phyloP scores from a whole-genome alignment of 64 coral and sea anemone genomes.

The Dendrophyllia cribrosa region DNA sequence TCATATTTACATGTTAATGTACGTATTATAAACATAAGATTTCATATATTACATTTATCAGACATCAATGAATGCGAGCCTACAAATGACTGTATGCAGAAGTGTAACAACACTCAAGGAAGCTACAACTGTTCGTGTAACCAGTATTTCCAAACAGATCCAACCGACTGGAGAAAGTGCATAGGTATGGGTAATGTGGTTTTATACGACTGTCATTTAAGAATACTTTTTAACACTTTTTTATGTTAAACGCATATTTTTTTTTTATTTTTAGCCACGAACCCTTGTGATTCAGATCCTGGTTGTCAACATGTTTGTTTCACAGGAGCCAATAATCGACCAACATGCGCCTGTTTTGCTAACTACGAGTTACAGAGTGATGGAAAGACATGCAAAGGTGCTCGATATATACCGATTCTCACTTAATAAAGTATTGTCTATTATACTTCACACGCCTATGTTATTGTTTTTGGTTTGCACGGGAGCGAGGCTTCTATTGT shows the following conservation, averaged over 20 bases:
- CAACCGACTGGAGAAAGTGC: slow-evolving; percentile 2
- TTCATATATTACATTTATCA: too few species aligned
- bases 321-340: not conserved
- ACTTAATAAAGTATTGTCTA: not conserved
- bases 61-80: slow-evolving; percentile 47
- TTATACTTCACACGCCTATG: too few species aligned
- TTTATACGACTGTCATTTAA: too few species aligned
- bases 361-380: slow-evolving; percentile 22
- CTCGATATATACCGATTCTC: not conserved
- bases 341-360: slow-evolving; percentile 11
- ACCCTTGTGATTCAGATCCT: not conserved
- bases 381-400: slow-evolving; percentile 38
- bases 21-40: too few species aligned
- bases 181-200: not conserved
- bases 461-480: too few species aligned
- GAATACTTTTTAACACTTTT: too few species aligned
- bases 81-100: slow-evolving; percentile 52
- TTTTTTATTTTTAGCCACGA: not conserved
- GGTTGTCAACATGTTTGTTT: slow-evolving; percentile 45
- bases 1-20: too few species aligned
- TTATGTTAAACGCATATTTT: not conserved
- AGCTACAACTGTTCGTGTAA: slow-evolving; percentile 36
- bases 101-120: slow-evolving; percentile 34
- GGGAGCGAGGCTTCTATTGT: too few species aligned
- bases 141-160: not conserved